Evolutionary conservation across 2,797 vertebrate genomes (phyloP), one percentile per base, ranked within the genome.

Genomic region (Aldrovandia affinis): DNA sequence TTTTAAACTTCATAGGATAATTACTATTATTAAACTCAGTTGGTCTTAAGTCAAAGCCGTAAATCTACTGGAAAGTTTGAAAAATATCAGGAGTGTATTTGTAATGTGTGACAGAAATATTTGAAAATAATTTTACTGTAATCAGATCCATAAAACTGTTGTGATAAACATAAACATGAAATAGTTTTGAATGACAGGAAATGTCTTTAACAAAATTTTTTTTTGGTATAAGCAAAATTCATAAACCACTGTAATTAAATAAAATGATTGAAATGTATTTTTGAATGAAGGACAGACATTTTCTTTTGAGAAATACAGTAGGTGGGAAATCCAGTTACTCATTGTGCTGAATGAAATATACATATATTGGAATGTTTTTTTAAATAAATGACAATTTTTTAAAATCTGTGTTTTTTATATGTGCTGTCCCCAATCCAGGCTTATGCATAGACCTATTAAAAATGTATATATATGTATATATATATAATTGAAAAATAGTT

Each of bases 321-420:
- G 15, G 22, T 33, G 9, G 7, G 25, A 47, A 47, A 77, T 44
- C 68, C 68, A 73, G 33, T 39, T 7, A 73, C 39, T 25, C 42
- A 33, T 70, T 70, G 73, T 77, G 73, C 42, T 77, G 73, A 77
- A 77, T 22, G 18, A 22, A 42, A 73, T 39, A 36, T 77, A 77
- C 14, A 18, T 44, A 44, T 42, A 25, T 47, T 77, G 87, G 90
- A 88, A 85, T 93, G 91, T 91, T 92, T 93, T 92, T 93, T 92
- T 92, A 1, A 77, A 77, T 77, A 77, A 77, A 77, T 77, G 1
- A 9, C 39, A 20, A 44, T 77, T 77, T 77, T 57, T 44, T 44
- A n/a, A 77, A 73, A 42, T 73, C 9, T 57, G 20, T 44, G 73
- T 8, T 47, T 42, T 36, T 77, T 77, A 77, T 77, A 33, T 36